phyloP scores from a whole-genome alignment of 2,888 invertebrate species.

The Cabera pusaria region DNA sequence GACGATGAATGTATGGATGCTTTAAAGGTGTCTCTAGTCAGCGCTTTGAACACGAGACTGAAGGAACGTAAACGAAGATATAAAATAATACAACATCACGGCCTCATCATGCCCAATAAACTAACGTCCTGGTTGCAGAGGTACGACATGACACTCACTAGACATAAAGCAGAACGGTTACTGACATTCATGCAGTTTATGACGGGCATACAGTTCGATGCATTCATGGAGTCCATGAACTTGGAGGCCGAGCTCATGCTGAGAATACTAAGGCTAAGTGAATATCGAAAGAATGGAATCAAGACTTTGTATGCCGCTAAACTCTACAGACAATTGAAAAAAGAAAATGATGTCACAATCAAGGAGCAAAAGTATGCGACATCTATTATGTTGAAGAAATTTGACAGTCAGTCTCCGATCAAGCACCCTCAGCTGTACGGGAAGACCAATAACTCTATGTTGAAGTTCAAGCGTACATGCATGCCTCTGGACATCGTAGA shows the following conservation, averaged over 20 bases:
- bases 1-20: conserved; percentile 82
- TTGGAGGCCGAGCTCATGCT: conserved; percentile 87
- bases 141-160: conserved; percentile 85
- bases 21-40: conserved; percentile 87
- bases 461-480: conserved; percentile 60
- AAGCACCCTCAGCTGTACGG: conserved; percentile 46
- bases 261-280: conserved; percentile 83
- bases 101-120: conserved; percentile 89
- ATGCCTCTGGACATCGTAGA: conserved; percentile 86
- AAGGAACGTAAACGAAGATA: conserved; percentile 89
- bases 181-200: conserved; percentile 90
- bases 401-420: conserved; percentile 57
- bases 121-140: conserved; percentile 87
- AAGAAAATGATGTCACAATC: conserved; percentile 81
- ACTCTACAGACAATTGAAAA: conserved; percentile 86
- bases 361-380: conserved; percentile 71
- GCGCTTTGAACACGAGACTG: conserved; percentile 90
- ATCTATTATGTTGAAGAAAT: conserved; percentile 60
- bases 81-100: conserved; percentile 89
- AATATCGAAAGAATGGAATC: conserved; percentile 88
- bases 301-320: conserved; percentile 84
- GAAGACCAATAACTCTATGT: conserved; percentile 39
- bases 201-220: conserved; percentile 88
- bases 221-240: conserved; percentile 89
- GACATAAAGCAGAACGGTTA: conserved; percentile 84